Evolutionary conservation across 2,888 invertebrate species (phyloP).

Genomic region (Stenichneumon culpator): DNA sequence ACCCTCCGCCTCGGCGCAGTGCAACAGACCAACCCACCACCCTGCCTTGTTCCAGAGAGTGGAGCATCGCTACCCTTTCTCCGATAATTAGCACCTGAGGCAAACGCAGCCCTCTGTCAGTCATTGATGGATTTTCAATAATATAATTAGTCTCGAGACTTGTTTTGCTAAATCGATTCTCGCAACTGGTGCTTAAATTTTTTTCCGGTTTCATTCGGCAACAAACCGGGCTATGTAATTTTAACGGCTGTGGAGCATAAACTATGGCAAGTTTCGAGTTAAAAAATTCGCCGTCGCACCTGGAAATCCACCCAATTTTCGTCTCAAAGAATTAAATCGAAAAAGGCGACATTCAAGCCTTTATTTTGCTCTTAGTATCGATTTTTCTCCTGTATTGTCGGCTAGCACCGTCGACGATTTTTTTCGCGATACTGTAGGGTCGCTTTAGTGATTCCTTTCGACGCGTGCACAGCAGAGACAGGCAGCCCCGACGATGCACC

Average conservation of each 20-base stretch:
- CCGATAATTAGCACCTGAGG: conserved; percentile 7
- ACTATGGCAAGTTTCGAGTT: background rate
- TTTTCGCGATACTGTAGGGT: background rate
- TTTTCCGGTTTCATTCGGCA: background rate
- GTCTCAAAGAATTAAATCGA: background rate
- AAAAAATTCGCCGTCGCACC: background rate
- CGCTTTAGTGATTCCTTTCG: background rate
- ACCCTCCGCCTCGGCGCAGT: background rate
- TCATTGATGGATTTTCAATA: background rate
- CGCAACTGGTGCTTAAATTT: background rate
- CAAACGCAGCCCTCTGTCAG: background rate
- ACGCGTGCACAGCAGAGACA: background rate
- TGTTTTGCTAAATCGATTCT: background rate
- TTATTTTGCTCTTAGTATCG: background rate
- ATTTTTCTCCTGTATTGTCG: background rate
- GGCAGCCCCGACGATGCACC: background rate
- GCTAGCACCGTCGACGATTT: background rate
- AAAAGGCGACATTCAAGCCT: background rate
- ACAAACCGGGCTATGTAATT: background rate
- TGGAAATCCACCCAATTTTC: background rate
- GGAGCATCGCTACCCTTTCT: background rate
- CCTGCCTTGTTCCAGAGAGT: background rate
- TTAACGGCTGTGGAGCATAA: background rate
- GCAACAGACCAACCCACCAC: background rate
- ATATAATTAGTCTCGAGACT: background rate